These are phyloP conservation scores for Pseudochaenichthys georgianus DNA, from an alignment of 2,797 vertebrate species.

Conservation along the genomic window DNA sequence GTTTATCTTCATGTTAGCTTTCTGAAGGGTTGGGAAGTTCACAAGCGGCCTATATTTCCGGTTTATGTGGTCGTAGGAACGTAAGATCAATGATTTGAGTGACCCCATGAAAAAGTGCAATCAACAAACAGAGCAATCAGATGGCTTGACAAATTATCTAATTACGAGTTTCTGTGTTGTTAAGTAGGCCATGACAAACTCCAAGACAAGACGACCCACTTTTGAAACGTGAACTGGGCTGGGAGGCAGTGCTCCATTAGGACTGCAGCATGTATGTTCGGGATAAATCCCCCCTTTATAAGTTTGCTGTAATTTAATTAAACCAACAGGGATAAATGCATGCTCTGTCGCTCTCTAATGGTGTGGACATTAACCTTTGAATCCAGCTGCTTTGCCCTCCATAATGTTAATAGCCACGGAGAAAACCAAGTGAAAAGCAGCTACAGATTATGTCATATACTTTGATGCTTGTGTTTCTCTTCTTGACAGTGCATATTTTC, in stretches of 20 bases:
- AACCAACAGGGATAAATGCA: conserved; percentile 77
- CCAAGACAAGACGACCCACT: conserved; percentile 71
- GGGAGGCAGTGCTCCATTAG: conserved; percentile 69
- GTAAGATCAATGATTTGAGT: conserved; percentile 20
- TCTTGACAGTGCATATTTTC: conserved; percentile 49
- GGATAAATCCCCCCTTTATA: conserved; percentile 73
- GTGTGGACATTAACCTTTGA: conserved; percentile 81
- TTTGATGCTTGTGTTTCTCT: conserved; percentile 43
- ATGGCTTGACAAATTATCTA: conserved; percentile 72
- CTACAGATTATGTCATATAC: conserved; percentile 38
- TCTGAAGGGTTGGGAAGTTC: conserved; percentile 5
- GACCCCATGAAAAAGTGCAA: conserved; percentile 33
- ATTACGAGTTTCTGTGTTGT: conserved; percentile 69
- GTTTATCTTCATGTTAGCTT: conserved; percentile 7
- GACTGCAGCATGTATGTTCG: conserved; percentile 59
- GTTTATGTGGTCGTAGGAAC: conserved; percentile 7
- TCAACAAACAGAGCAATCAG: conserved; percentile 57
- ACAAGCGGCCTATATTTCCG: not conserved
- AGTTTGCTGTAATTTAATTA: conserved; percentile 82
- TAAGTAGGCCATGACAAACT: conserved; percentile 79
- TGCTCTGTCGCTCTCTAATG: conserved; percentile 73
- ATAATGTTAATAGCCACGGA: conserved; percentile 71
- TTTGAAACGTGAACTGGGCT: conserved; percentile 68
- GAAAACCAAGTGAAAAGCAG: conserved; percentile 21
- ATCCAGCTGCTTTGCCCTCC: conserved; percentile 72